A percentile compares a stretch with the other conserved stretches of the same genome.
Evolutionary conservation across 2,797 vertebrate genomes (phyloP).

Genomic region (Dermochelys coriacea): DNA sequence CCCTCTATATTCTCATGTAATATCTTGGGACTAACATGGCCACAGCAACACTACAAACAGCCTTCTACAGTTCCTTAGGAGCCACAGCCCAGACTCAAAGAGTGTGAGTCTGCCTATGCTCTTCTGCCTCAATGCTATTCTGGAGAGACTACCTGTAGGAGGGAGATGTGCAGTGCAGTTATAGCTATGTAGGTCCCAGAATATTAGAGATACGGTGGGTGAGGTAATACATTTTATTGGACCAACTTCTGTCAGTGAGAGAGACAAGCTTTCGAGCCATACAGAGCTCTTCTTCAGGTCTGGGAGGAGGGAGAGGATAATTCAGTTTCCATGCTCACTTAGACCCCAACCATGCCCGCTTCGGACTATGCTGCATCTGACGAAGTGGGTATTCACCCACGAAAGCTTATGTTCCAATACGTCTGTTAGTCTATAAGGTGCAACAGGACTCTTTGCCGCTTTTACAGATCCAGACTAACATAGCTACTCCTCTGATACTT

Average conservation of each 20-base stretch:
- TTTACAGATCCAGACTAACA: too few species aligned
- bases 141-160: fast-evolving
- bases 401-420: too few species aligned
- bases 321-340: neutral
- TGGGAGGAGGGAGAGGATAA: neutral
- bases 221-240: neutral
- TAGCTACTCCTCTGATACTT: too few species aligned
- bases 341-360: fast-evolving
- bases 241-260: neutral
- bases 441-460: too few species aligned
- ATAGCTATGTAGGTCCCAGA: neutral
- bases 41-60: neutral
- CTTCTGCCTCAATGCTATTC: neutral
- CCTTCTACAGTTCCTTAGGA: neutral
- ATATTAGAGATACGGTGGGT: neutral
- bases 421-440: too few species aligned
- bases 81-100: neutral
- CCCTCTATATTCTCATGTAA: fast-evolving
- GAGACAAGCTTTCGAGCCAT: neutral
- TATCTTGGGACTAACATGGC: neutral
- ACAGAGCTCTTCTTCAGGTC: neutral
- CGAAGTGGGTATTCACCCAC: too few species aligned
- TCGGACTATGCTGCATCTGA: too few species aligned
- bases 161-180: neutral
- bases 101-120: fast-evolving